These are phyloP conservation scores for Zygothrica quintamaculata DNA, from an alignment of 2,888 invertebrate genomes.

Conservation along the genomic window DNA sequence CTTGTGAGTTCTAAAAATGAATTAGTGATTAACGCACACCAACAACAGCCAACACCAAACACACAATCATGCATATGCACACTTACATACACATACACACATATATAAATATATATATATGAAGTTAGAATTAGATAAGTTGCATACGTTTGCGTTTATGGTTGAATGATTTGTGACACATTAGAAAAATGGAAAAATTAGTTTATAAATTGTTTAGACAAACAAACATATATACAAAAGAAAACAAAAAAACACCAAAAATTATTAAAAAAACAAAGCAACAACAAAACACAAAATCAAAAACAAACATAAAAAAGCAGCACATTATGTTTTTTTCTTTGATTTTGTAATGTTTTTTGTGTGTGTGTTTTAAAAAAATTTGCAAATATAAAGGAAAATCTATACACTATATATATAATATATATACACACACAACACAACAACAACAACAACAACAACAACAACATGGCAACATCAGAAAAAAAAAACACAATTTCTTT, in stretches of 20 bases:
- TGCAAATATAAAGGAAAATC: conserved; percentile 42
- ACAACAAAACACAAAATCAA: conserved; percentile 44
- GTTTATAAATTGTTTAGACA: conserved; percentile 24
- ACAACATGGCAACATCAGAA: conserved; percentile 48
- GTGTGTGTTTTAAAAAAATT: conserved; percentile 49
- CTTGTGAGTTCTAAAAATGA: conserved; percentile 10
- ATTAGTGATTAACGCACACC: conserved; percentile 58
- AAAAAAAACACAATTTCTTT: no score
- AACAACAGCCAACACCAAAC: conserved; percentile 29
- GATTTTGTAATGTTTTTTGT: conserved; percentile 58
- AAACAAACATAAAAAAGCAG: conserved; percentile 28
- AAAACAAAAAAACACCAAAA: conserved; percentile 32
- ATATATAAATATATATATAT: no score
- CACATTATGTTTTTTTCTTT: conserved; percentile 29
- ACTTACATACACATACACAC: conserved; percentile 25
- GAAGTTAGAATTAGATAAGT: conserved; percentile 26
- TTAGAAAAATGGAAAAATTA: conserved; percentile 57
- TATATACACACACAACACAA: conserved; percentile 21
- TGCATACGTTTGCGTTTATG: conserved; percentile 71
- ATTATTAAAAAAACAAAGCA: conserved; percentile 48
- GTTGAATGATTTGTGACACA: conserved; percentile 34
- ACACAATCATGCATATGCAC: conserved; percentile 16
- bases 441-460: no score
- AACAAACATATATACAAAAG: conserved; percentile 14
- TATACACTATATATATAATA: no score